phyloP scores from a whole-genome alignment of 2,113 vertebrate species.

The Rhagologus leucostigma region DNA sequence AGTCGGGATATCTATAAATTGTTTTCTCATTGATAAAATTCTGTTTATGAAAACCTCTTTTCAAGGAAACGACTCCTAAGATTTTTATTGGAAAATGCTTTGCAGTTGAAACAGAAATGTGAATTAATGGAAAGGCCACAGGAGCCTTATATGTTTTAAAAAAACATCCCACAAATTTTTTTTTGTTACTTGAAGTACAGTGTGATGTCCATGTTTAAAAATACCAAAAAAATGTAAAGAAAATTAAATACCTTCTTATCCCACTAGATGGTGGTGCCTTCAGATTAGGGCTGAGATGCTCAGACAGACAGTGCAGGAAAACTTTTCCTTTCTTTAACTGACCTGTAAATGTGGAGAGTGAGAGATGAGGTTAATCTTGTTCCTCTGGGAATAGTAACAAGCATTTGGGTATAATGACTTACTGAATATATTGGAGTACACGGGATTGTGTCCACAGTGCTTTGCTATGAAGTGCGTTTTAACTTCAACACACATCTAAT shows the following conservation, averaged over 20 bases:
- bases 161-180: neutral
- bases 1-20: neutral
- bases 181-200: neutral
- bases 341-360: neutral
- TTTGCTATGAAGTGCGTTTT: neutral
- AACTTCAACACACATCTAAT: neutral
- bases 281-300: conserved; percentile 34
- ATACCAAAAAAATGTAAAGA: neutral
- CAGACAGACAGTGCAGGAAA: neutral
- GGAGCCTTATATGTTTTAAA: neutral
- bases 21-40: conserved; percentile 31
- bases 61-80: neutral
- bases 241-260: conserved; percentile 51
- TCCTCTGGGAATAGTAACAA: neutral
- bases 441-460: neutral
- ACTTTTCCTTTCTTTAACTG: conserved; percentile 16
- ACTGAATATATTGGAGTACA: neutral
- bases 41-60: conserved; percentile 15
- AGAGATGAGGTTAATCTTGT: neutral
- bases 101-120: neutral
- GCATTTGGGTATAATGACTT: neutral
- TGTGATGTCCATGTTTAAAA: neutral
- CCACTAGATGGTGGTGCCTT: conserved; percentile 68
- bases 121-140: neutral
- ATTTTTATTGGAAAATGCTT: conserved; percentile 12